Conservation (phyloP, 2,888 invertebrate genomes). For the Aelia acuminata region DNA sequence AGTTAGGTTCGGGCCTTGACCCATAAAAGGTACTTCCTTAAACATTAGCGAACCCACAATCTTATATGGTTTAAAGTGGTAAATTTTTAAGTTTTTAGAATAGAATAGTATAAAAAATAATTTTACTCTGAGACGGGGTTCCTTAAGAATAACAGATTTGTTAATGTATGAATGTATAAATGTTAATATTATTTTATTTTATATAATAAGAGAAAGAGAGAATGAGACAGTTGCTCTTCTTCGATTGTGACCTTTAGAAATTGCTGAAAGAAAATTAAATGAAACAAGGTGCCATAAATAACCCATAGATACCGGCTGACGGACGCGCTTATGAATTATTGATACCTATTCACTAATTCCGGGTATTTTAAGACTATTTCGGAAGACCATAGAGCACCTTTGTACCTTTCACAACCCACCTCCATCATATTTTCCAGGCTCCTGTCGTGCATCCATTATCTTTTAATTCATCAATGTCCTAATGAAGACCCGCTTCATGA, state of each 20-base stretch:
- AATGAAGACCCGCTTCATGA: slow-evolving; percentile 48
- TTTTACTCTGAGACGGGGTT: too few relatives aligned
- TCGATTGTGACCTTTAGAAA: slow-evolving; percentile 42
- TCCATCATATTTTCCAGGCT: not conserved
- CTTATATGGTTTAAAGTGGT: too few relatives aligned
- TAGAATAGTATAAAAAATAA: too few relatives aligned
- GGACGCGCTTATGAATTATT: slow-evolving; percentile 31
- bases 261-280: slow-evolving; percentile 15
- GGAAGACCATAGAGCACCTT: not conserved
- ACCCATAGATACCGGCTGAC: not conserved
- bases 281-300: slow-evolving; percentile 21
- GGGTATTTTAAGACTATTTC: slow-evolving; percentile 5
- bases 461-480: slow-evolving; percentile 41
- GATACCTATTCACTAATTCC: slow-evolving; percentile 46
- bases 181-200: too few relatives aligned
- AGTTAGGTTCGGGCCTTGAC: too few relatives aligned
- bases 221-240: not conserved
- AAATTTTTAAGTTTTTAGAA: too few relatives aligned
- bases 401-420: not conserved
- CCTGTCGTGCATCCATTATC: slow-evolving; percentile 37
- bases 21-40: too few relatives aligned
- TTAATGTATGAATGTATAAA: too few relatives aligned
- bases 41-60: too few relatives aligned
- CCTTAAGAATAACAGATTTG: too few relatives aligned
- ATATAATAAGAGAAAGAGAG: not conserved